Evolutionary conservation across 30 jellyfish, hydroid and myxozoan genomes (phyloP), one percentile per base, ranked within the genome.

Genomic region (Catostylus mosaicus): DNA sequence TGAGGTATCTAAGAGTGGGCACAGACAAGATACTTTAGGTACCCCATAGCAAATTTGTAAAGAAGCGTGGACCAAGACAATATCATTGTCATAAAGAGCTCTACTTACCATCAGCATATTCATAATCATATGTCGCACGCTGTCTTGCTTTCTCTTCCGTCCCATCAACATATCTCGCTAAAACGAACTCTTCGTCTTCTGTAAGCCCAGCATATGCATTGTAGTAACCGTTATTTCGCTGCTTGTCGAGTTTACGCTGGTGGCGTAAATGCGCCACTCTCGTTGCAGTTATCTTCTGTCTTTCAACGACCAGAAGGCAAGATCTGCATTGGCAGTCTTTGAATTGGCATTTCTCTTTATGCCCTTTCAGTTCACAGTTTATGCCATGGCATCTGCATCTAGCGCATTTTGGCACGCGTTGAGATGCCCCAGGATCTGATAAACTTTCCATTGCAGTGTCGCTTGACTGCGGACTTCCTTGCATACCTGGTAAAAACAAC

Each of bases 201-300:
- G 95, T 83, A 56, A 83, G 66, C 23, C 88, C 85, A 10, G 90
- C 69, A 61, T 74, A 90, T 9, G 72, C 70, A 4, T 73, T 50
- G 30, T 81, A 84, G 69, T 59, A 73, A n/a, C 82, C 80, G 64
- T 52, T 59, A 62, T 82, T 86, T 52, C 96, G 70, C 48, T 82
- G 95, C 73, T 73, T 79, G 83, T 96, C 97, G 30, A 86, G 54
- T 37, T 86, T 85, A 18, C 98, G 91, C 68, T 93, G 98, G 30
- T 86, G 98, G 50, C 98, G 92, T 70, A 93, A 70, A 77, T 93
- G 96, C 19, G 98, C 98, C 45, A 93, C 98, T 34, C 98, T 68
- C 9, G 96, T 91, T 27, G 98, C 98, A 18, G 98, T 93, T 20
- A 93, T 82, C 84, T 93, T 93, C 80, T 93, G 98, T 43, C 98